These are phyloP conservation scores for Papilio helenus DNA, from an alignment of 1,140 invertebrate species.

Conservation along the genomic window DNA sequence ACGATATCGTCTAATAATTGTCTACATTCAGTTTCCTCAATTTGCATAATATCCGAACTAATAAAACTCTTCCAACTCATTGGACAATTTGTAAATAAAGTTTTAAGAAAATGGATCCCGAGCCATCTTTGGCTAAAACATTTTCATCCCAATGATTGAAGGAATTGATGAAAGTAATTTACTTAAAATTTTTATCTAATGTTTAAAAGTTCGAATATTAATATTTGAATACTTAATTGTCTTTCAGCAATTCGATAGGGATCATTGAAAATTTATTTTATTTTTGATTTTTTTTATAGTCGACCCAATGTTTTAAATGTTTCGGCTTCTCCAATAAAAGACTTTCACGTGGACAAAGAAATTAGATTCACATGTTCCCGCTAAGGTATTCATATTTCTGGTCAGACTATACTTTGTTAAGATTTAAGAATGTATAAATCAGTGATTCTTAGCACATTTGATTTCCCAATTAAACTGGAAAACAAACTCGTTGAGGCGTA, in stretches of 20 bases:
- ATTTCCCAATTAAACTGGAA: not conserved
- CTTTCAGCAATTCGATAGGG: not conserved
- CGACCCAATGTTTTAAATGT: no score
- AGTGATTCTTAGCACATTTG: not conserved
- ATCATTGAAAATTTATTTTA: not conserved
- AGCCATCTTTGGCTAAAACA: not conserved
- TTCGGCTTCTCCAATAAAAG: no score
- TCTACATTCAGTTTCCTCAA: not conserved
- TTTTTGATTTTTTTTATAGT: no score
- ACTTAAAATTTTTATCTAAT: not conserved
- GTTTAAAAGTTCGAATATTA: not conserved
- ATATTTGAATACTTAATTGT: not conserved
- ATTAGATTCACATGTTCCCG: no score
- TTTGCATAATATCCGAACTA: slow-evolving; percentile 28
- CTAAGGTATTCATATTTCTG: no score
- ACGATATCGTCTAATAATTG: not conserved
- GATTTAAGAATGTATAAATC: not conserved
- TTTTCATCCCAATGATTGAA: not conserved
- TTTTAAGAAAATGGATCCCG: not conserved
- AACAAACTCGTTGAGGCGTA: not conserved
- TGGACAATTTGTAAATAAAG: slow-evolving; percentile 14
- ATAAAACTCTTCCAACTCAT: slow-evolving; percentile 23
- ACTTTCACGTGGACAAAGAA: no score
- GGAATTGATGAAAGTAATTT: not conserved
- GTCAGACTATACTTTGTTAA: no score